Evolutionary conservation across 2,888 invertebrate species (phyloP).

Genomic region (Anthrax anthrax): DNA sequence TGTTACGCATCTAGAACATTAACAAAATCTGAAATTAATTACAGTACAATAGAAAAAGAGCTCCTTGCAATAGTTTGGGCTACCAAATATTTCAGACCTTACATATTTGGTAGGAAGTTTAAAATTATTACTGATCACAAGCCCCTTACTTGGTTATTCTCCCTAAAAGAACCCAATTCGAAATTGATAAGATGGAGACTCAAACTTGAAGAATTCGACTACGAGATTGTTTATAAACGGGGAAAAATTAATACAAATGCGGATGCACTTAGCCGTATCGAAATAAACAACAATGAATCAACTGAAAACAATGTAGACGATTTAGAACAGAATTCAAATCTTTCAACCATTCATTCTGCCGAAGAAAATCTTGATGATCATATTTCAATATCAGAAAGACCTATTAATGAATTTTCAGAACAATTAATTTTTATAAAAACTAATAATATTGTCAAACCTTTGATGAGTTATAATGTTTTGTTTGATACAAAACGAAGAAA

Average conservation of each 20-base stretch:
- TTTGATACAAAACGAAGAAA: background rate
- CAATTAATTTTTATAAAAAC: background rate
- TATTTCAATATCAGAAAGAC: background rate
- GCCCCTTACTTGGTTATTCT: too few relatives aligned
- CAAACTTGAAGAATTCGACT: too few relatives aligned
- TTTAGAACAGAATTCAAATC: background rate
- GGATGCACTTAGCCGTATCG: background rate
- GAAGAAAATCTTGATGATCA: constrained; percentile 1
- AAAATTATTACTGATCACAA: too few relatives aligned
- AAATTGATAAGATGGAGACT: too few relatives aligned
- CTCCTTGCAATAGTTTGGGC: too few relatives aligned
- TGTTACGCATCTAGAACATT: too few relatives aligned
- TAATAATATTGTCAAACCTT: background rate
- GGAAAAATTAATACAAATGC: background rate
- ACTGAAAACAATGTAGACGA: background rate
- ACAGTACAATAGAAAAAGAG: too few relatives aligned
- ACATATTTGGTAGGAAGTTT: too few relatives aligned
- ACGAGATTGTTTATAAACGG: too few relatives aligned
- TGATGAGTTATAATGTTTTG: background rate
- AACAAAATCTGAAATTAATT: too few relatives aligned
- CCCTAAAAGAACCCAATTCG: background rate
- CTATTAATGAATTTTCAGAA: background rate
- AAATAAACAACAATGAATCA: constrained; percentile 1
- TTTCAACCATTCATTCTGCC: background rate
- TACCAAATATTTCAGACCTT: too few relatives aligned